Evolutionary conservation across 2,888 invertebrate species (phyloP).

Genomic region (Calephelis perditalis): DNA sequence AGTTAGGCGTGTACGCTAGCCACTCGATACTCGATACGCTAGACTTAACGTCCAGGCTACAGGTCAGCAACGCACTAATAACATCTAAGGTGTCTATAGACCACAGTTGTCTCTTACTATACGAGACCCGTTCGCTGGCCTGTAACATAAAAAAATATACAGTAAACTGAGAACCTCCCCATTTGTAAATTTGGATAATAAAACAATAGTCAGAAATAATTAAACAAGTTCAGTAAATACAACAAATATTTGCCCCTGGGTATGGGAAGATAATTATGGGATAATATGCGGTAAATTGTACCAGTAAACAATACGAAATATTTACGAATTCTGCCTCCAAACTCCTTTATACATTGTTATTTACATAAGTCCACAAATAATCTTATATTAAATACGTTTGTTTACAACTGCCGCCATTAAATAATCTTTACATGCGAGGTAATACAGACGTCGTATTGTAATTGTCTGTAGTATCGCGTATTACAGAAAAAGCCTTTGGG

Average conservation of each 20-base stretch:
- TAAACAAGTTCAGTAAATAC: neutral
- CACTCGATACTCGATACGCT: too few species aligned
- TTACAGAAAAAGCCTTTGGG: constrained; percentile 18
- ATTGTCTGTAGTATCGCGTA: constrained; percentile 18
- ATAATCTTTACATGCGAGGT: constrained; percentile 20
- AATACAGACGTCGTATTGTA: constrained; percentile 26
- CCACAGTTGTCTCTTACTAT: too few species aligned
- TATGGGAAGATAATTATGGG: neutral
- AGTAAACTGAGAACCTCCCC: too few species aligned
- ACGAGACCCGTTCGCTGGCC: too few species aligned
- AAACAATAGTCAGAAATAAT: too few species aligned
- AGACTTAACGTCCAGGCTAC: too few species aligned
- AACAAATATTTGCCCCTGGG: neutral
- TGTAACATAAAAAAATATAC: too few species aligned
- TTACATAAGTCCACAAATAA: constrained; percentile 31
- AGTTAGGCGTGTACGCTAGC: too few species aligned
- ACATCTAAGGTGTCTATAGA: too few species aligned
- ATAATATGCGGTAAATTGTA: neutral
- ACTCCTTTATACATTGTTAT: constrained; percentile 29
- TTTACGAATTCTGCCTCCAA: constrained; percentile 27
- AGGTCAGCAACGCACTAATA: too few species aligned
- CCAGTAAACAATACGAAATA: neutral
- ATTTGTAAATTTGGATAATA: too few species aligned
- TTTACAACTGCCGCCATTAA: constrained; percentile 29
- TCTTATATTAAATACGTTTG: constrained; percentile 30